Base-by-base conservation (phyloP, 2,888 invertebrate species). In the Corythucha ciliata region DNA sequence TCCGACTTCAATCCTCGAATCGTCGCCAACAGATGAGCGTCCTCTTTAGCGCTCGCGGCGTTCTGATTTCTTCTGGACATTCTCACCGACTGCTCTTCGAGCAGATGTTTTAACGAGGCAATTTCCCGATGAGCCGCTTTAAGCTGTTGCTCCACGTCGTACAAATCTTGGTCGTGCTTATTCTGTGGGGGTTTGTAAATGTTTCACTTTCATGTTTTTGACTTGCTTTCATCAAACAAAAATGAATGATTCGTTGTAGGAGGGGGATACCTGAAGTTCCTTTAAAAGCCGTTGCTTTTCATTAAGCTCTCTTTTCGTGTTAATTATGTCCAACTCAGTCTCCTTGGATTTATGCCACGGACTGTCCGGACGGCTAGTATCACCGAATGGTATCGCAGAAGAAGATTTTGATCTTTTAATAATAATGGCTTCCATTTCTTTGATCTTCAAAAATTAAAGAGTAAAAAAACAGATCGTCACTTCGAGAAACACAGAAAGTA, bases 1-100 rank as follows among this genome's bases (percentile, higher is more conserved):
- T 87, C 87, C 0, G 80, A 68, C 64, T 86, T 82, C 63, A 87
- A 69, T 2, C 85, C 85, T 55, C 86, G 77, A 60, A 87, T 83
- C 0, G 86, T 85, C 1, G 85, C 84, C 21, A 86, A 67, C 40
- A 87, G 71, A 69, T 87, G 83, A 26, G 81, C 74, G 59, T 86
- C 85, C 61, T 72, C 58, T 74, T 76, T 60, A 69, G 72, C 14
- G 70, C 71, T 57, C 68, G 68, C 0, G 71, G 68, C 61, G 70
- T 66, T 45, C 6, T 73, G 71, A 63, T 72, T 71, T 21, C 50
- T 53, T 32, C 50, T 61, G 58, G 5, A 60, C 62, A 42, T 33
- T 59, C 62, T 16, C 20, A 33, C 36, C 25, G 54, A 33, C 21
- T 58, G 61, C 53, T 64, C 62, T 26, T 57, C 62, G 21, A 62